Base-by-base conservation (phyloP, 2,888 invertebrate genomes). In the Mactromeris polynyma region DNA sequence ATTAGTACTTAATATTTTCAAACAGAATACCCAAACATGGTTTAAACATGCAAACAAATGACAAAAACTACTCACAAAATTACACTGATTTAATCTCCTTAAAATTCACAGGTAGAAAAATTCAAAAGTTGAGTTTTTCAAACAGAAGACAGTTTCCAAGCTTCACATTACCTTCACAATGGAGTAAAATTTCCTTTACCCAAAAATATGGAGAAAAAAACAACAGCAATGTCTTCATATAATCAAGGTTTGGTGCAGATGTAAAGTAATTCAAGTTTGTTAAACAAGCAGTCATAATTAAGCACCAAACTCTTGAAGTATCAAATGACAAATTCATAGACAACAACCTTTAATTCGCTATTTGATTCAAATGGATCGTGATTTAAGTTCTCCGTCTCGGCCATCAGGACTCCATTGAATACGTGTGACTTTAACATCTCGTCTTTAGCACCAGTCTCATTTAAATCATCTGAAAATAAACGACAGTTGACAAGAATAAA, bases 311-410 rank as follows among this genome's bases (percentile, higher is more conserved):
- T n/a, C n/a, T n/a, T n/a, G n/a, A n/a, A n/a, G n/a, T n/a, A n/a
- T n/a, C n/a, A n/a, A n/a, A n/a, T n/a, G n/a, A n/a, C n/a, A n/a
- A n/a, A n/a, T 51, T 6, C 7, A 58, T 6, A 58, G 26, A n/a
- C 2, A 58, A 26, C 31, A 36, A 98, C 98, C 97, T 99, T 99
- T 21, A 99, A 98, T 97, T 99, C 99, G 96, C 99, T 99, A 0
- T 98, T 99, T 96, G 98, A 98, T 93, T 98, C 97, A 96, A 98
- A 99, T 93, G 98, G 98, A 91, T 99, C 98, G 94, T 99, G 98
- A 86, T 98, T 97, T 84, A 99, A 97, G 97, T 99, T 99, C 96
- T 99, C 99, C 36, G 99, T 98, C 97, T 99, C 99, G 0, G 98
- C 99, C 98, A 99, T 99, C 90, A 99, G 97, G 11, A 96, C 92